Percentiles rank a stretch among this genome's conserved stretches.
phyloP scores from a whole-genome alignment of 2,888 invertebrate genomes.

The Dorcus hopei region DNA sequence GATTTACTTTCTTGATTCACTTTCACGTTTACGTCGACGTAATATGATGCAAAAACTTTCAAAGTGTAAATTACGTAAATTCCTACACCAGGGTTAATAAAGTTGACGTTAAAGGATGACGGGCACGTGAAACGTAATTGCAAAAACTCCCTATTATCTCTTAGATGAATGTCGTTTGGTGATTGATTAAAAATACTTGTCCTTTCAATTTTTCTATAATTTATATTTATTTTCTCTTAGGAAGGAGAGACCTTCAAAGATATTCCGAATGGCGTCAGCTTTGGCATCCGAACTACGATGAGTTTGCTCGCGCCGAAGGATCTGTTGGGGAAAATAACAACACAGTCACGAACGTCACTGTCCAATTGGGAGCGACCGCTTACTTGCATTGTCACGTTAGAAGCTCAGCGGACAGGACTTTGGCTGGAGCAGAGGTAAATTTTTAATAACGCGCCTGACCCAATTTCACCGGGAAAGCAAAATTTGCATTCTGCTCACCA shows the following conservation, averaged over 20 bases:
- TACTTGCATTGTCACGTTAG: conserved; percentile 79
- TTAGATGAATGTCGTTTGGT: neutral
- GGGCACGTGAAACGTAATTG: no score
- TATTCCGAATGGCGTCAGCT: conserved; percentile 60
- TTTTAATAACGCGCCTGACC: neutral
- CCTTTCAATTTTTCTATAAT: neutral
- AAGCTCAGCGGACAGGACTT: conserved; percentile 67
- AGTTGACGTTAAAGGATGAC: no score
- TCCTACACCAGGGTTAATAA: no score
- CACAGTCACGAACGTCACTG: conserved; percentile 72
- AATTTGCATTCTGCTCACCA: no score
- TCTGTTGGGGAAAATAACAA: conserved; percentile 66
- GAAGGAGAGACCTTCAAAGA: conserved; percentile 39
- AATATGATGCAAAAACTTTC: no score
- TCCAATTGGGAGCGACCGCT: conserved; percentile 73
- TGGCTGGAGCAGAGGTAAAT: conserved; percentile 47
- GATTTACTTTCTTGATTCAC: no score
- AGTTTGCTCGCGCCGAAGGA: conserved; percentile 47
- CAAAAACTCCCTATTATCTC: no score
- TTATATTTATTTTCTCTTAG: conserved; percentile 33
- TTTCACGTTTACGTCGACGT: no score
- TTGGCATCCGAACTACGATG: conserved; percentile 60
- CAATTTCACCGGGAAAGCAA: neutral
- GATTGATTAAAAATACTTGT: neutral
- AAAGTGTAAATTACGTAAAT: no score